Conservation (phyloP, 2,113 vertebrate genomes). For the Stictonetta naevosa region DNA sequence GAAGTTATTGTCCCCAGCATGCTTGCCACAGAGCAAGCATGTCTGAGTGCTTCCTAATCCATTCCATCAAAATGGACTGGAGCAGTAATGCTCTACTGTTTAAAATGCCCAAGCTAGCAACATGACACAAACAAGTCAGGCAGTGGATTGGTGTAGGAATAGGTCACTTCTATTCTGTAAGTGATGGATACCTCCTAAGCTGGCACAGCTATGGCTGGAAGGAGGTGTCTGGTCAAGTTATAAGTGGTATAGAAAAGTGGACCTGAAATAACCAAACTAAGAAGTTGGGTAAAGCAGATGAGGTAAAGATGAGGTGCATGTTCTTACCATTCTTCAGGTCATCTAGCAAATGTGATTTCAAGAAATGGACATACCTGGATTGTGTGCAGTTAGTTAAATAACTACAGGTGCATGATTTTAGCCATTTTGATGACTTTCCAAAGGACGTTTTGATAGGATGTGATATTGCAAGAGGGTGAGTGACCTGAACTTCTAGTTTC, state of each 20-base stretch:
- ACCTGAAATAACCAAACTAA: neutral
- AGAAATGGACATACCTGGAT: neutral
- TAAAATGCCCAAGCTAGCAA: neutral
- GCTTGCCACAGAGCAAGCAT: neutral
- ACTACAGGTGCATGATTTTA: neutral
- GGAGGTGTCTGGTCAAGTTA: neutral
- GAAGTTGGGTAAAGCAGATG: neutral
- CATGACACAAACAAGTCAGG: neutral
- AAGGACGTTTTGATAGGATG: neutral
- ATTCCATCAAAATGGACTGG: neutral
- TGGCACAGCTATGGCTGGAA: neutral
- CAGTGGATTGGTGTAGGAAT: neutral
- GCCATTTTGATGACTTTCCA: neutral
- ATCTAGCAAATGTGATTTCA: neutral
- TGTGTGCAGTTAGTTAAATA: neutral
- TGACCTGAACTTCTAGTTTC: neutral
- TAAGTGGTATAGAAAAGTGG: neutral
- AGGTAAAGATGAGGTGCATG: neutral
- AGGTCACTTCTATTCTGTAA: neutral
- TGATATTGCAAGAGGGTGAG: neutral
- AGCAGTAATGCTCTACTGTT: neutral
- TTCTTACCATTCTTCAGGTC: neutral
- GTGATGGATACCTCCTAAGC: neutral
- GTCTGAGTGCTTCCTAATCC: neutral
- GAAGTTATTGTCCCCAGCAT: neutral